Base-by-base conservation (phyloP, 1,140 invertebrate genomes). In the Drosophila busckii region DNA sequence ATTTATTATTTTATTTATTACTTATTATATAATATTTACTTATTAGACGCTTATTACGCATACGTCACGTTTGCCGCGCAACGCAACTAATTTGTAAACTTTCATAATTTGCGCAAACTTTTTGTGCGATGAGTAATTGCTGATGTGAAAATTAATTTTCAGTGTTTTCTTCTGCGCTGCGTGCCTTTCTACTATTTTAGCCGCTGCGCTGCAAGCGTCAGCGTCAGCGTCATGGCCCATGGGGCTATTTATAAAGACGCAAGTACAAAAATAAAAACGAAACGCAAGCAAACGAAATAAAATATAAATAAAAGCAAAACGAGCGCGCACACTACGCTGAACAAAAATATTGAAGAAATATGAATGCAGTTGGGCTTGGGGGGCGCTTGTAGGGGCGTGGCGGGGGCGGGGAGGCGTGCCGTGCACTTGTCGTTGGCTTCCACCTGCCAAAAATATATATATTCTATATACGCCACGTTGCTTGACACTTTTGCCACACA, bases 121-220 rank as follows among this genome's bases (percentile, higher is more conserved):
- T 6, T 10, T 26, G 52, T 46, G 75, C 75, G 75, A 82, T 82
- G 75, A 82, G 75, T 82, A 82, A 82, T 82, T 82, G 75, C 75
- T 82, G 66, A 82, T 82, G 75, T 75, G 76, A 56, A 82, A 82
- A 82, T 82, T 82, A 82, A 75, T 75, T 75, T 82, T 75, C 63
- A 82, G 38, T 65, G 69, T 53, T 82, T 55, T 65, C 64, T 56
- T 40, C 53, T 28, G n/a, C n/a, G n/a, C n/a, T n/a, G n/a, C n/a
- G n/a, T n/a, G n/a, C n/a, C n/a, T n/a, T n/a, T n/a, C n/a, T n/a
- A n/a, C n/a, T n/a, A n/a, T n/a, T n/a, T n/a, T n/a, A n/a, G n/a
- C 16, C 22, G 25, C 32, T 31, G 28, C 31, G 29, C 34, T 15
- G n/a, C n/a, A n/a, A 28, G 23, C 37, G 19, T 40, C 22, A 35